Evolutionary conservation across 2,888 invertebrate species (phyloP).

Genomic region (Syritta pipiens): DNA sequence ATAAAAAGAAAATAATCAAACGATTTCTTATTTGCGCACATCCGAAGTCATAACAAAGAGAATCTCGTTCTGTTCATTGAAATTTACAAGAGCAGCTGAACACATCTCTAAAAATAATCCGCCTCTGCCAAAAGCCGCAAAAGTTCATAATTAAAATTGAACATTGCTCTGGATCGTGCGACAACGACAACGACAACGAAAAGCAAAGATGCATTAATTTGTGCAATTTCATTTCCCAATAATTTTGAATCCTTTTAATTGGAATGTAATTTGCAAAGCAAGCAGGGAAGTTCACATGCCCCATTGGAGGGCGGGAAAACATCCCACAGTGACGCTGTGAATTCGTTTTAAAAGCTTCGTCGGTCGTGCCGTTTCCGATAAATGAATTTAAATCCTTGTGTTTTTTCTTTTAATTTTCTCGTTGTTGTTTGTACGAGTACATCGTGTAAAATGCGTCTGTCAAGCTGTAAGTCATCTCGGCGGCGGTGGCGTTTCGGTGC

Average conservation of each 20-base stretch:
- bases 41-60: constrained; percentile 32
- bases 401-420: constrained; percentile 5
- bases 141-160: constrained; percentile 18
- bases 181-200: neutral
- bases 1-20: constrained; percentile 1
- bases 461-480: constrained; percentile 35
- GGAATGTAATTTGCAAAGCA: constrained; percentile 22
- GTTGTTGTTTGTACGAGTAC: too few species aligned
- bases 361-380: constrained; percentile 39
- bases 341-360: constrained; percentile 47
- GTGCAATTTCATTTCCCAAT: constrained; percentile 14
- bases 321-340: constrained; percentile 44
- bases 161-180: constrained; percentile 23
- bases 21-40: constrained; percentile 10
- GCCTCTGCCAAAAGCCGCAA: neutral
- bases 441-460: constrained; percentile 41
- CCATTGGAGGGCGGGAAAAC: neutral
- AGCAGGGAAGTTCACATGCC: neutral
- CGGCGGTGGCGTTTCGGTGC: neutral
- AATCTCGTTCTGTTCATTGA: neutral
- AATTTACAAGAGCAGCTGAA: constrained; percentile 41
- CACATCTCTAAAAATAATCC: constrained; percentile 12
- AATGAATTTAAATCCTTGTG: constrained; percentile 30
- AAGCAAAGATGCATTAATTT: constrained; percentile 24
- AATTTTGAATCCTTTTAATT: constrained; percentile 50